These are phyloP conservation scores for Creontiades dilutus DNA, from an alignment of 2,888 invertebrate genomes.

Conservation along the genomic window DNA sequence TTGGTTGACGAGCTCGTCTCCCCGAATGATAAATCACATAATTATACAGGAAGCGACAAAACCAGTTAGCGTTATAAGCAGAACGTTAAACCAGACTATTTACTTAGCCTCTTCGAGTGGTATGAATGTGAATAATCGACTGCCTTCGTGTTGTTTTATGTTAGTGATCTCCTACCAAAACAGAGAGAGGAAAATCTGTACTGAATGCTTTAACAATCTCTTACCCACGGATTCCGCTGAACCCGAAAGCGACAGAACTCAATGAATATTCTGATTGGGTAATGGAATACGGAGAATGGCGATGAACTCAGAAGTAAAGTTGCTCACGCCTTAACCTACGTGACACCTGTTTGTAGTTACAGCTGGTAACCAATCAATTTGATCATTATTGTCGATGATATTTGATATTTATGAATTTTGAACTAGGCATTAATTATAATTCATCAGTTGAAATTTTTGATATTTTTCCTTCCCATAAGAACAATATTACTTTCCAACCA, in stretches of 20 bases:
- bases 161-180: slow-evolving; percentile 5
- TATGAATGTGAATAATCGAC: neutral
- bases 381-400: too few species aligned
- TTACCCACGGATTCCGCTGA: neutral
- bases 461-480: too few species aligned
- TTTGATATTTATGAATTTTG: too few species aligned
- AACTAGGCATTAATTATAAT: too few species aligned
- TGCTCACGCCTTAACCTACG: neutral
- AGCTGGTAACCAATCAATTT: too few species aligned
- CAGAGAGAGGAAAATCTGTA: neutral
- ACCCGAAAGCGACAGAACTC: neutral
- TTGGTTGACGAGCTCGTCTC: too few species aligned
- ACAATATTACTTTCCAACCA: too few species aligned
- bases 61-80: neutral
- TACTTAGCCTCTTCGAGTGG: neutral
- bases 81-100: slow-evolving; percentile 1
- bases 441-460: too few species aligned
- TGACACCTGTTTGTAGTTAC: neutral
- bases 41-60: too few species aligned
- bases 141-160: neutral
- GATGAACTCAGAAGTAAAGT: neutral
- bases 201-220: slow-evolving; percentile 26
- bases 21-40: too few species aligned
- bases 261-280: slow-evolving; percentile 11
- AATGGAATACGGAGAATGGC: neutral